phyloP scores from a whole-genome alignment of 2,888 invertebrate species.

The Chironomus riparius region DNA sequence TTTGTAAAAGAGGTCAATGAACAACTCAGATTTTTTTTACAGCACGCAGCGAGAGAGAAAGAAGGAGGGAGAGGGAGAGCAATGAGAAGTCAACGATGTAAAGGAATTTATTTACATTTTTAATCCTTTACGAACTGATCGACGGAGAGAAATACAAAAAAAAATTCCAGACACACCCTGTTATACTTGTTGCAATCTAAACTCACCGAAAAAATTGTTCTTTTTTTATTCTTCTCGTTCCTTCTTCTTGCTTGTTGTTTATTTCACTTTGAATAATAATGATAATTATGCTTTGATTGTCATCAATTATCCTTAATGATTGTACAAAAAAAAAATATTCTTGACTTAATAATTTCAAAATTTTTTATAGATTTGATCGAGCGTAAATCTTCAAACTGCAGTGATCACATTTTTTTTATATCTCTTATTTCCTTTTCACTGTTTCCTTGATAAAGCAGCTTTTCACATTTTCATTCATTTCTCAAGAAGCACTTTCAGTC shows the following conservation, averaged over 20 bases:
- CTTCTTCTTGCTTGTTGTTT: not conserved
- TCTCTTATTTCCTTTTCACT: not conserved
- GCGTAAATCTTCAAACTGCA: not conserved
- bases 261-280: too few relatives aligned
- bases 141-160: not conserved
- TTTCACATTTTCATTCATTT: not conserved
- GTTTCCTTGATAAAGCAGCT: not conserved
- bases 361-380: not conserved
- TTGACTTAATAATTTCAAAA: too few relatives aligned
- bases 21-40: slow-evolving; percentile 19
- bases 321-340: not conserved
- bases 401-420: not conserved
- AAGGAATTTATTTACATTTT: slow-evolving; percentile 25
- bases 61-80: not conserved
- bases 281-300: not conserved
- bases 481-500: not conserved
- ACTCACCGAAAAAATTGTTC: slow-evolving; percentile 4
- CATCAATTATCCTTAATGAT: slow-evolving; percentile 8
- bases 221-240: not conserved
- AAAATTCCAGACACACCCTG: slow-evolving; percentile 25
- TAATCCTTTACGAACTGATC: not conserved
- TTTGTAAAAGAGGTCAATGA: slow-evolving; percentile 25
- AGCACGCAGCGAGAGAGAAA: not conserved
- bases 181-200: not conserved
- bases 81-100: not conserved